Base-by-base conservation (phyloP, 2,797 vertebrate species). In the Buphagus erythrorhynchus region DNA sequence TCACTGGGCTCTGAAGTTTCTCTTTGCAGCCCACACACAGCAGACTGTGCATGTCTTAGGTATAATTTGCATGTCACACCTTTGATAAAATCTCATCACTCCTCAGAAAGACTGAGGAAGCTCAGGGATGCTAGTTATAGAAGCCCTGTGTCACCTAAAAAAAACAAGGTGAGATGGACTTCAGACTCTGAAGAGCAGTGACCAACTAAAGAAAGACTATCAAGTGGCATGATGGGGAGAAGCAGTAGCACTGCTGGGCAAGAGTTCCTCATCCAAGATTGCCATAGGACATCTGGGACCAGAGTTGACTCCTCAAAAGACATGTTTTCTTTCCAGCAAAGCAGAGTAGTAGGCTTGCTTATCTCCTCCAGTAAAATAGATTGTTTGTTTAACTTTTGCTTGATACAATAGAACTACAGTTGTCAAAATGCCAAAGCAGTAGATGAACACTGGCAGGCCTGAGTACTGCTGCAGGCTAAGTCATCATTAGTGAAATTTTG, bases 11-110 rank as follows among this genome's bases (percentile, higher is more conserved):
- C 18, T 72, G 59, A 38, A 62, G 31, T 73, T 51, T 61, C 25
- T 59, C 58, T 78, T 45, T 28, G 31, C 58, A 62, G 71, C 36
- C 51, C 17, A 16, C 55, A 66, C 24, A 6, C 16, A 63, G 55
- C 40, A 80, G 57, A 33, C 33, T 58, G 11, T 18, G 22, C 15
- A 4, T 61, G 28, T 57, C 71, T 40, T 43, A 25, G 20, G 69
- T 62, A 8, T 2, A 63, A 26, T 61, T 75, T 63, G 9, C 2
- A 0, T 19, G 20, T 45, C 33, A 29, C 11, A 4, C 0, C 55
- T 82, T 43, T 62, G 43, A 26, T 48, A 25, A 21, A 66, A 6
- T 82, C 5, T 5, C 48, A 35, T 85, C 51, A 5, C 33, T 61
- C 38, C 22, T 58, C 48, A 15, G 11, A 49, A 73, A 72, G 43